These are phyloP conservation scores for Omphaloscelis lunosa DNA, from an alignment of 2,888 invertebrate species.

Conservation along the genomic window DNA sequence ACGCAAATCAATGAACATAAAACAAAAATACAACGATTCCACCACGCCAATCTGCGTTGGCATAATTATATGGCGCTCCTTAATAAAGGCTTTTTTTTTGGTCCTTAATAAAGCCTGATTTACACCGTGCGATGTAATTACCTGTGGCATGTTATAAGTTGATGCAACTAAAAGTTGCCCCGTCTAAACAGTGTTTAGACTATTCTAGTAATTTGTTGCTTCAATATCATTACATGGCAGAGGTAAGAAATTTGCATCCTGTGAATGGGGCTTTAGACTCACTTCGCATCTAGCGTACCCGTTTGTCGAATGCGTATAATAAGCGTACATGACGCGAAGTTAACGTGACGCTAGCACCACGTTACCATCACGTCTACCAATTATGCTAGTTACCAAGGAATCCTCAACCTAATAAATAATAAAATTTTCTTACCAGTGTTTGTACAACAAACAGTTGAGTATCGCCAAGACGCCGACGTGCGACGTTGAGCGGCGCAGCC, in stretches of 20 bases:
- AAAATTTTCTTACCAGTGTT: conserved; percentile 78
- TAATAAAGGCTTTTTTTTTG: too few species aligned
- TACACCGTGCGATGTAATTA: too few species aligned
- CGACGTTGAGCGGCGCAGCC: conserved; percentile 75
- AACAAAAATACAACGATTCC: background rate
- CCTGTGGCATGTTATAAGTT: too few species aligned
- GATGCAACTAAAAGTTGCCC: too few species aligned
- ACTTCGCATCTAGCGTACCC: background rate
- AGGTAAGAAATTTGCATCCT: background rate
- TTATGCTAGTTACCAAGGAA: background rate
- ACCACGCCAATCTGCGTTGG: background rate
- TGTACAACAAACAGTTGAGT: conserved; percentile 79
- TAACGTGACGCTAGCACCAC: background rate
- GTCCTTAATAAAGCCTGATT: too few species aligned
- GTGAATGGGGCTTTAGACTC: background rate
- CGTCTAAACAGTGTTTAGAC: too few species aligned
- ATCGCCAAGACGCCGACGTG: conserved; percentile 75
- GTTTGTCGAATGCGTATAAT: background rate
- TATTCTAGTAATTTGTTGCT: too few species aligned
- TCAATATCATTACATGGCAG: too few species aligned
- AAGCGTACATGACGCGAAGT: too few species aligned
- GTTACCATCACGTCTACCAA: background rate
- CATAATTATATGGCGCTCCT: background rate
- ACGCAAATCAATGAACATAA: background rate
- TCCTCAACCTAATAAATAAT: background rate